phyloP scores from a whole-genome alignment of 2,797 vertebrate species.

The Sphenopsis melanotis region DNA sequence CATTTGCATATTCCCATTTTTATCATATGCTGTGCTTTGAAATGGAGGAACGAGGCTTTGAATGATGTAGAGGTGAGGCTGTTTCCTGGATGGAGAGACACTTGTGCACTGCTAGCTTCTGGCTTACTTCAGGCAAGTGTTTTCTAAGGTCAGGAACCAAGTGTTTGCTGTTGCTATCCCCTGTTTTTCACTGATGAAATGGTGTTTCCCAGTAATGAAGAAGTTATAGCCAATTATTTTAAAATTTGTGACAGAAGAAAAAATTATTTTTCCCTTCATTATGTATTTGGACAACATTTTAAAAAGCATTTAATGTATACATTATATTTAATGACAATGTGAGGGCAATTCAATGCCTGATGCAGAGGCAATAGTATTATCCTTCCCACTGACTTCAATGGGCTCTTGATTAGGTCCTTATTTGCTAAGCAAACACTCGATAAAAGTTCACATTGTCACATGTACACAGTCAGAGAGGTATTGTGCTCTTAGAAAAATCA shows the following conservation, averaged over 20 bases:
- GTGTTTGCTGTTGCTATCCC: neutral
- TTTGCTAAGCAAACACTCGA: constrained; percentile 18
- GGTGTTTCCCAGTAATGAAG: neutral
- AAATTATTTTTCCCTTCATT: neutral
- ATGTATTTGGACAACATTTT: neutral
- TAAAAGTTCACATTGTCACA: neutral
- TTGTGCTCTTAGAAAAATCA: neutral
- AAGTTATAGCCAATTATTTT: neutral
- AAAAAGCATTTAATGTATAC: rapidly evolving
- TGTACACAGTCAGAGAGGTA: neutral
- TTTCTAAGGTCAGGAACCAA: neutral
- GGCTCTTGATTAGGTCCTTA: neutral
- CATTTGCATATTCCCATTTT: neutral
- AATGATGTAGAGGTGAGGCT: neutral
- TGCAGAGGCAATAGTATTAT: neutral
- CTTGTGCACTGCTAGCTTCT: neutral
- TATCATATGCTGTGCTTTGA: neutral
- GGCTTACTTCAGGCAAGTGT: neutral
- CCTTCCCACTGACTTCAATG: neutral
- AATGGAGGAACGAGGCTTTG: neutral
- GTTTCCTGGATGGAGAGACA: neutral
- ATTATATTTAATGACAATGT: neutral
- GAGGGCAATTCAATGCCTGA: neutral
- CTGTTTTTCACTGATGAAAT: neutral
- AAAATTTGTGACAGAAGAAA: neutral